Conservation (phyloP, 2,113 vertebrate genomes). For the Cebidichthys violaceus region DNA sequence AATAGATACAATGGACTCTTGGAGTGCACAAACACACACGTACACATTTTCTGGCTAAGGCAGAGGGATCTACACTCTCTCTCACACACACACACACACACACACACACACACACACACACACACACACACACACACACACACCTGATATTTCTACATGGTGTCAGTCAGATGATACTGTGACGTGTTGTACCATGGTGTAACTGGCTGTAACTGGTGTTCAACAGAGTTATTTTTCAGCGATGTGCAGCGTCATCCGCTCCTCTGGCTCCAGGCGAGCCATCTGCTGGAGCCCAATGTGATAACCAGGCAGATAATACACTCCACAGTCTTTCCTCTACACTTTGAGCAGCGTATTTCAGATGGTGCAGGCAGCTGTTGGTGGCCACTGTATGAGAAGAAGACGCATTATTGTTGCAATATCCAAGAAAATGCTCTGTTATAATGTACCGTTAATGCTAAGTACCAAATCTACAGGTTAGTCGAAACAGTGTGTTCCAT, state of each 20-base stretch:
- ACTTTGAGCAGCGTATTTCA: conserved; percentile 29
- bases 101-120: conserved; percentile 29
- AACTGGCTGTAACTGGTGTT: conserved; percentile 57
- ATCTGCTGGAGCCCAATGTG: conserved; percentile 66
- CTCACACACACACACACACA: conserved; percentile 13
- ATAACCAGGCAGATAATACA: conserved; percentile 59
- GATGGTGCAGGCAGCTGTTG: conserved; percentile 32
- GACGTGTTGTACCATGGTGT: conserved; percentile 28
- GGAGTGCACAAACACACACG: conserved; percentile 32
- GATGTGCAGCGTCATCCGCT: conserved; percentile 50
- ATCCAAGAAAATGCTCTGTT: neutral
- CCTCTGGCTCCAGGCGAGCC: conserved; percentile 59
- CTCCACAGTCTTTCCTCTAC: conserved; percentile 13
- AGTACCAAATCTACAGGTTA: neutral
- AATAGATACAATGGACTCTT: conserved; percentile 61
- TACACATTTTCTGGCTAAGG: conserved; percentile 42
- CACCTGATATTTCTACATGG: neutral
- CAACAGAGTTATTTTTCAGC: conserved; percentile 46
- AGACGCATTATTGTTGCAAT: neutral
- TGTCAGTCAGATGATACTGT: conserved; percentile 13
- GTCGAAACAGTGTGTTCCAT: neutral
- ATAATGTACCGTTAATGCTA: neutral
- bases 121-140: conserved; percentile 25
- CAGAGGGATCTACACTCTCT: conserved; percentile 26
- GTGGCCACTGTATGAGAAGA: neutral